Evolutionary conservation across 2,797 vertebrate genomes (phyloP), one percentile per base, ranked within the genome.

Genomic region (Ctenopoma multispine): DNA sequence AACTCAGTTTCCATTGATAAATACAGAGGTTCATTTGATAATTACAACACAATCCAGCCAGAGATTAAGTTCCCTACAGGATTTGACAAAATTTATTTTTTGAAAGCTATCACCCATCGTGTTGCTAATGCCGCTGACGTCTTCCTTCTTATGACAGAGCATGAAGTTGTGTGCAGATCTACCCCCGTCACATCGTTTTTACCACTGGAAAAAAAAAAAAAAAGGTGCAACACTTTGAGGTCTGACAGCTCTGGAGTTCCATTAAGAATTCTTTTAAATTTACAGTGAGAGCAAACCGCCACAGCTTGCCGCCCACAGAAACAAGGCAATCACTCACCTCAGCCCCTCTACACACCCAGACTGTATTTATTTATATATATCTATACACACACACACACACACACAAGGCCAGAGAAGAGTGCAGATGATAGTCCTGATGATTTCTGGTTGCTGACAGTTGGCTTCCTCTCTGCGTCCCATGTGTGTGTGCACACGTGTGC

Each of bases 261-360:
- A 89, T 92, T 87, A 90, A 90, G 85, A 84, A 84, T 86, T 74
- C 83, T 27, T 81, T 71, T 59, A 87, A 88, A 92, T 93, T 88
- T 93, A 92, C 90, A 89, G 87, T 79, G 79, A 90, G 86, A 88
- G 82, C 75, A 85, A 91, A 90, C 63, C 75, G 69, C 81, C 79
- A 86, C 72, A 86, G 84, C 76, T 88, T 85, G 75, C 85, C 69
- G 65, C 83, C 75, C 81, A 85, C 85, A 90, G 90, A 93, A 90
- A 88, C 87, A 84, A 87, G 80, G 85, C 91, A 89, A 90, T 93
- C 90, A 89, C 86, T 93, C 91, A 93, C 83, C 77, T 80, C 73
- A 48, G 80, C 71, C 76, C 58, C 82, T 86, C 59, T 63, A 62
- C 75, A 62, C 77, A 69, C 62, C 67, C 78, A 77, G 69, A 79